Evolutionary conservation across 1,140 invertebrate species (phyloP).

Genomic region (Holcopasites calliopsidis): DNA sequence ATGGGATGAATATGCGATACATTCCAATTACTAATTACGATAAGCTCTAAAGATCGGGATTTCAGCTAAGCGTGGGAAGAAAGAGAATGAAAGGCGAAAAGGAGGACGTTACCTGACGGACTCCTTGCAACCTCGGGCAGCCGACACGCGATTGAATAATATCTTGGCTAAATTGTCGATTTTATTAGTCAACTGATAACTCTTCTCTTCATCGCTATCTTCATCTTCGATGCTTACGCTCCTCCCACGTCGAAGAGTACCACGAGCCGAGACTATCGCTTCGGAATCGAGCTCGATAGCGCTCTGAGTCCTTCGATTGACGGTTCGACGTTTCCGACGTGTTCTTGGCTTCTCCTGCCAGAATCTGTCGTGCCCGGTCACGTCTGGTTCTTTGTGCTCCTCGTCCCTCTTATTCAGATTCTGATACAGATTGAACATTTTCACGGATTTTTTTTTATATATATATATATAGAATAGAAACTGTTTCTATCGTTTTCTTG

Average conservation of each 20-base stretch:
- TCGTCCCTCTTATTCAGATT: slow-evolving; percentile 84
- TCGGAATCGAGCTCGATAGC: slow-evolving; percentile 86
- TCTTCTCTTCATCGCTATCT: slow-evolving; percentile 71
- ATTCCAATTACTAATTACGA: not conserved
- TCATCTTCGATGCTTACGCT: slow-evolving; percentile 76
- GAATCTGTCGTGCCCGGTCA: slow-evolving; percentile 88
- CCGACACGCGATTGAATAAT: slow-evolving; percentile 74
- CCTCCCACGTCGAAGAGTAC: slow-evolving; percentile 69
- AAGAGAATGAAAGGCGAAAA: not conserved
- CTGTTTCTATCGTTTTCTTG: not conserved
- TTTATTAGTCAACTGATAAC: slow-evolving; percentile 73
- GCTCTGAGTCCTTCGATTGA: slow-evolving; percentile 84
- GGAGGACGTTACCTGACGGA: slow-evolving; percentile 55
- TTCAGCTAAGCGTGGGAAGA: not conserved
- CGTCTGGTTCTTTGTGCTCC: slow-evolving; percentile 82
- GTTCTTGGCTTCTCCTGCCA: slow-evolving; percentile 84
- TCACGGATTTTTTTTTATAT: slow-evolving; percentile 22
- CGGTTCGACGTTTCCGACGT: slow-evolving; percentile 80
- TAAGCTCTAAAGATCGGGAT: not conserved
- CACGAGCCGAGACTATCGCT: slow-evolving; percentile 82
- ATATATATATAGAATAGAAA: not conserved
- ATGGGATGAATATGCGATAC: not conserved
- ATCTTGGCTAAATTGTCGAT: slow-evolving; percentile 77
- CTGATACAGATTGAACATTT: slow-evolving; percentile 89
- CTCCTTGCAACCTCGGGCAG: slow-evolving; percentile 68